Base-by-base conservation (phyloP, 2,797 vertebrate genomes). In the Lepidocolaptes lacrymiger region DNA sequence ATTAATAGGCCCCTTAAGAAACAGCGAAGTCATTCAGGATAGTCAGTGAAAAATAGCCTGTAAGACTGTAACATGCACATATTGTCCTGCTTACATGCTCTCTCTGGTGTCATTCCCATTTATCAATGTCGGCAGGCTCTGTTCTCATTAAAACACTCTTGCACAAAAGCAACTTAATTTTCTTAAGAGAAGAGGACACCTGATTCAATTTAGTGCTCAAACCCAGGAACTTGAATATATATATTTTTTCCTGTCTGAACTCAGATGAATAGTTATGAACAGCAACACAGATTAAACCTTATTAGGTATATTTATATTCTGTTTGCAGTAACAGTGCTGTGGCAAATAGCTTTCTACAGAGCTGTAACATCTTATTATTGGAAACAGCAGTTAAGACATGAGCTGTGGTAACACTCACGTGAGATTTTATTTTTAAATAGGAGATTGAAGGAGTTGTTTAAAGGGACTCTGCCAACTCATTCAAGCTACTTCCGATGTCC, bases 131-230 rank as follows among this genome's bases (percentile, higher is more conserved):
- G 96, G 82, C 97, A 34, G 94, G 97, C 98, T 98, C 97, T 96
- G 98, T 98, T 99, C 99, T 99, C 99, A 99, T 99, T 99, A 99
- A 99, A 98, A 98, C 97, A 86, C 97, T 97, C 98, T 98, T 98
- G 98, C 98, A 98, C 98, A 98, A 96, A 97, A 98, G 98, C 98
- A 99, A 99, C 99, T 99, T 99, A 98, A 99, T 99, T 99, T 99
- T 98, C 98, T 99, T 99, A 99, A 99, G 98, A 99, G 98, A 98
- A 98, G 98, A 98, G 98, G 99, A 99, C 99, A 99, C 99, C 98
- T 99, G 99, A 99, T 99, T 99, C 99, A 99, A 99, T 99, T 99
- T 99, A 97, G 96, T 85, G 73, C 96, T 98, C 84, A 98, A 98
- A 98, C 98, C 97, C 96, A 94, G 96, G 95, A 98, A 97, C 97